These are phyloP conservation scores for Donacobius atricapilla DNA, from an alignment of 2,113 vertebrate genomes.

Conservation along the genomic window DNA sequence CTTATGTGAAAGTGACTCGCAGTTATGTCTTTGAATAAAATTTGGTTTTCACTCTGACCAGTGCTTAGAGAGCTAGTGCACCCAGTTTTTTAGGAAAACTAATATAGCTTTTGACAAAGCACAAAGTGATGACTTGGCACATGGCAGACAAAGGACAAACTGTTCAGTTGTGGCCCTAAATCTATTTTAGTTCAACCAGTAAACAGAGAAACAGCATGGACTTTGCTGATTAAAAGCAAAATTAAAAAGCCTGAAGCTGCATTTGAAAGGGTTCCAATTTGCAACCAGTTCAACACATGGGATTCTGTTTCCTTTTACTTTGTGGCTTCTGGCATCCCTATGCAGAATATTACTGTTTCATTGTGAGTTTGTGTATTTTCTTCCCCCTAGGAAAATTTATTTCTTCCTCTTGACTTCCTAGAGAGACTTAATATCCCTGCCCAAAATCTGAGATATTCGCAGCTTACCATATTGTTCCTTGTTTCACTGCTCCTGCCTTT, in stretches of 20 bases:
- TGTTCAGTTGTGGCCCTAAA: background rate
- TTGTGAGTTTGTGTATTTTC: background rate
- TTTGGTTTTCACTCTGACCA: background rate
- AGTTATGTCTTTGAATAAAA: background rate
- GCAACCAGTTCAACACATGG: background rate
- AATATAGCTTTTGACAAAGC: conserved; percentile 3
- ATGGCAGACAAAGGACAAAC: conserved; percentile 10
- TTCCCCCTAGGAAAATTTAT: background rate
- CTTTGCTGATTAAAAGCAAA: conserved; percentile 45
- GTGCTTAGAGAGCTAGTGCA: background rate
- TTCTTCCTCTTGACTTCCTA: background rate
- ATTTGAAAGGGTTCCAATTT: conserved; percentile 26
- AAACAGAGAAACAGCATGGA: background rate
- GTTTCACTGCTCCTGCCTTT: background rate
- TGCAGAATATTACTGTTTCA: background rate
- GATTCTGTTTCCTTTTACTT: background rate
- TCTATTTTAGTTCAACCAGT: conserved; percentile 34
- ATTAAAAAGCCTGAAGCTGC: conserved; percentile 11
- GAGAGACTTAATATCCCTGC: background rate
- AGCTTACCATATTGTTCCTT: background rate
- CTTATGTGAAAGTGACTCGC: background rate
- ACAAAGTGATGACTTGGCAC: conserved; percentile 12
- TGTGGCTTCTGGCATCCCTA: background rate
- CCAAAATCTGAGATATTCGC: background rate
- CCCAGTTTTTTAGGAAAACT: background rate